phyloP scores from a whole-genome alignment of 2,888 invertebrate genomes.

The Caenorhabditis imperialis region DNA sequence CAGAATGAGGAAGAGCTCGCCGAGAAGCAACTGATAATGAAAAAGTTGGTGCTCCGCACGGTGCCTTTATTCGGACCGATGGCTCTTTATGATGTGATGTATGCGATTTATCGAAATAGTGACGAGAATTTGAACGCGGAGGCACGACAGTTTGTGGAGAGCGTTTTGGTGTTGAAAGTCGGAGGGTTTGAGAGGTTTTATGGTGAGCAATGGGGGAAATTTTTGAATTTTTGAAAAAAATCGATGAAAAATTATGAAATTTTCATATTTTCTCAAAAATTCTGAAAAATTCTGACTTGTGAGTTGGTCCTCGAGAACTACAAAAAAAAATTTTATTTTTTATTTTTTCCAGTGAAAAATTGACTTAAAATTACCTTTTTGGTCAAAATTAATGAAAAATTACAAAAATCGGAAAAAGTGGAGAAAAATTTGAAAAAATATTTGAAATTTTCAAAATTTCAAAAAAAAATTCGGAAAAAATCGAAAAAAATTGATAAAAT shows the following conservation, averaged over 20 bases:
- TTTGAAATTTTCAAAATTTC: neutral
- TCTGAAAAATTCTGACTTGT: neutral
- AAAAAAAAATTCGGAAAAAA: too few relatives aligned
- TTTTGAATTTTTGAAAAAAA: neutral
- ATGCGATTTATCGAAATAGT: constrained; percentile 12
- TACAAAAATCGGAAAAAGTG: too few relatives aligned
- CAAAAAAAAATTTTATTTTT: neutral
- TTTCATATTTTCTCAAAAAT: neutral
- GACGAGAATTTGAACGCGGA: constrained; percentile 21
- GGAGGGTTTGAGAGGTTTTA: constrained; percentile 40
- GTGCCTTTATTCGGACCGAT: constrained; percentile 40
- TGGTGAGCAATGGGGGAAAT: too few relatives aligned
- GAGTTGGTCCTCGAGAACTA: too few relatives aligned
- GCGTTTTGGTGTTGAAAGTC: constrained; percentile 4
- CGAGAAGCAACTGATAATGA: constrained; percentile 7
- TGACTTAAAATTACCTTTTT: too few relatives aligned
- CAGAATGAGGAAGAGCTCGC: neutral
- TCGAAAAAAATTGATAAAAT: too few relatives aligned
- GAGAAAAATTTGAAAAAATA: too few relatives aligned
- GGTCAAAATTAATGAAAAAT: too few relatives aligned
- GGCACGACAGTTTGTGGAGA: constrained; percentile 34
- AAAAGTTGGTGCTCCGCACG: constrained; percentile 40
- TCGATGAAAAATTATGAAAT: neutral
- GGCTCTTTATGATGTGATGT: constrained; percentile 47
- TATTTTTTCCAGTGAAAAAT: too few relatives aligned